These are phyloP conservation scores for Drosophila grimshawi DNA, from an alignment of 1,140 invertebrate genomes.

Conservation along the genomic window DNA sequence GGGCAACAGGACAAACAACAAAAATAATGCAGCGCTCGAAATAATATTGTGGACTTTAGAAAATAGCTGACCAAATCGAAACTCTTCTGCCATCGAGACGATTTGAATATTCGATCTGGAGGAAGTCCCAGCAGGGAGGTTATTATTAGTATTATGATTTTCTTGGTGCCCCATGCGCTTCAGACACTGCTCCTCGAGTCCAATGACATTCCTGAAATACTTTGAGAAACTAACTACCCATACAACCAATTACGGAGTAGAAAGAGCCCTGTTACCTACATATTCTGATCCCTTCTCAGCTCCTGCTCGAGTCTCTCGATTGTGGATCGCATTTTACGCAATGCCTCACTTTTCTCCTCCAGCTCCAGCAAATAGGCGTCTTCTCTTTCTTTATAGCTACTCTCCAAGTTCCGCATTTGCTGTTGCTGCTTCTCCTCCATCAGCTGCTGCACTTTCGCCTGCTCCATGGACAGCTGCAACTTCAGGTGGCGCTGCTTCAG, in stretches of 20 bases:
- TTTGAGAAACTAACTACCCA: not conserved
- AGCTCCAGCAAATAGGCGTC: slow-evolving; percentile 15
- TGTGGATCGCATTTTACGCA: slow-evolving; percentile 3
- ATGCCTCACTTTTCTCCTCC: slow-evolving; percentile 18
- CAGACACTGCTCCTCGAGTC: not conserved
- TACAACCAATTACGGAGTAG: not conserved
- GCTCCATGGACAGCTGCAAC: slow-evolving; percentile 35
- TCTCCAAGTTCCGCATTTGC: slow-evolving; percentile 7
- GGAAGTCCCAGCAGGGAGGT: not conserved
- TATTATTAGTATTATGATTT: not conserved
- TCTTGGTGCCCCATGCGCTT: not conserved
- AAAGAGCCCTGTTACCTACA: slow-evolving; percentile 2
- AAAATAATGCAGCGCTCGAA: not conserved
- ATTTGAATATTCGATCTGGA: not conserved
- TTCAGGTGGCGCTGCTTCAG: slow-evolving; percentile 45
- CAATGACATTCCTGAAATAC: slow-evolving; percentile 1
- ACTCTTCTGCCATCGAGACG: not conserved
- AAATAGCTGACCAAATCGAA: not conserved
- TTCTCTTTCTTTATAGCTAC: not conserved
- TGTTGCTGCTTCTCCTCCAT: slow-evolving; percentile 28
- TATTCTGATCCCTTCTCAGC: not conserved
- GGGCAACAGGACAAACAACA: slow-evolving; percentile 11
- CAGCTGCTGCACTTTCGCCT: slow-evolving; percentile 29
- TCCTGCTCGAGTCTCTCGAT: slow-evolving; percentile 13
- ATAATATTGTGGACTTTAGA: not conserved